A percentile compares a stretch with the other conserved stretches of the same genome.
Conservation (phyloP, 2,113 vertebrate genomes). For the Pterocles orientalis region DNA sequence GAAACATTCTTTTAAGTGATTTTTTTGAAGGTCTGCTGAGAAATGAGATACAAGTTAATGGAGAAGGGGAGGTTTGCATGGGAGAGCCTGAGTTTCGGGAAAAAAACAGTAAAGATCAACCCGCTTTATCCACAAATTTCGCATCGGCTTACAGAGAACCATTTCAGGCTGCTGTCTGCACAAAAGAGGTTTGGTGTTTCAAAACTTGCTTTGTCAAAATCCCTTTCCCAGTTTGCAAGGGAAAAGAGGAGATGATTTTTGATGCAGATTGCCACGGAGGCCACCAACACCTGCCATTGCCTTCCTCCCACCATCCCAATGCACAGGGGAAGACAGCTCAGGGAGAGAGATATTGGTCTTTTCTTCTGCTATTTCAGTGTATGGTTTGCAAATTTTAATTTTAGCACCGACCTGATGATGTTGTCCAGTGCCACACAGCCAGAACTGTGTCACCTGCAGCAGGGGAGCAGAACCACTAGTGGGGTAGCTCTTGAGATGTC, state of each 20-base stretch:
- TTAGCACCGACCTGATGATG: not conserved
- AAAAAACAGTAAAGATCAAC: not conserved
- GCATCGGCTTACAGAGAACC: not conserved
- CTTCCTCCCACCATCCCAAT: not conserved
- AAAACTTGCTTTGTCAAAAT: not conserved
- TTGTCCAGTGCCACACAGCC: not conserved
- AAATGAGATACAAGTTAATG: not conserved
- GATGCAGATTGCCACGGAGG: not conserved
- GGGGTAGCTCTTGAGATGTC: not conserved
- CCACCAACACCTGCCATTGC: not conserved
- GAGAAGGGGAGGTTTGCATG: not conserved
- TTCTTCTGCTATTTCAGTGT: not conserved
- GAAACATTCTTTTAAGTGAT: not conserved
- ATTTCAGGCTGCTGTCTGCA: not conserved
- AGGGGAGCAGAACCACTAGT: not conserved
- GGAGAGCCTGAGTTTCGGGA: not conserved
- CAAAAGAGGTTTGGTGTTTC: not conserved
- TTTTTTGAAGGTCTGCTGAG: not conserved
- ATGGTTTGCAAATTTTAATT: not conserved
- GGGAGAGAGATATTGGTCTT: not conserved
- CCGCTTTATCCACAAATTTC: not conserved
- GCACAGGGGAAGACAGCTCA: not conserved
- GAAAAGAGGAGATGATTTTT: not conserved
- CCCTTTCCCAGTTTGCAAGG: not conserved
- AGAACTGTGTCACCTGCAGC: not conserved